phyloP scores from a whole-genome alignment of 2,888 invertebrate species.

The Polydrusus tereticollis region DNA sequence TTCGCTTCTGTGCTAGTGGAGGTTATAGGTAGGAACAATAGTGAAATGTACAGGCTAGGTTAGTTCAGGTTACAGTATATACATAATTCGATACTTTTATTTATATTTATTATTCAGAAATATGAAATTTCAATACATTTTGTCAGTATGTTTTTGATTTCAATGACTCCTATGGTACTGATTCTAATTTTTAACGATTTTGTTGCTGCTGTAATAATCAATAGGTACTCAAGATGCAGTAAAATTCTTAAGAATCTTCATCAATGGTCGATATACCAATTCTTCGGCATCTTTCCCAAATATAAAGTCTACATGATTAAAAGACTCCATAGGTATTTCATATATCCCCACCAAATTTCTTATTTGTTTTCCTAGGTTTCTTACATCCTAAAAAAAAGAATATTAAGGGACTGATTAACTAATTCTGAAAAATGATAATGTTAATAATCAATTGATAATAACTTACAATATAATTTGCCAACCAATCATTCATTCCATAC shows the following conservation, averaged over 20 bases:
- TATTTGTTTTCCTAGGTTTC: constrained; percentile 70
- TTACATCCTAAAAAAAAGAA: constrained; percentile 68
- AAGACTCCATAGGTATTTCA: constrained; percentile 61
- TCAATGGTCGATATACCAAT: constrained; percentile 69
- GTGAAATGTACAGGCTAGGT: too few species aligned
- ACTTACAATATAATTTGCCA: constrained; percentile 72
- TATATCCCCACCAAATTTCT: constrained; percentile 71
- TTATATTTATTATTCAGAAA: too few species aligned
- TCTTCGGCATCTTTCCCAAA: constrained; percentile 74
- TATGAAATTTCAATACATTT: too few species aligned
- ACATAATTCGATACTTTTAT: too few species aligned
- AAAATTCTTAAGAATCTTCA: constrained; percentile 46
- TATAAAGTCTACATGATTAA: constrained; percentile 81
- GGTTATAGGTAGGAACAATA: too few species aligned
- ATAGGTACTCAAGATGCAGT: background rate
- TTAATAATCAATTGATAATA: background rate
- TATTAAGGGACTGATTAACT: background rate
- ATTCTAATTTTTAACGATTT: too few species aligned
- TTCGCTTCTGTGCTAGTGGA: too few species aligned
- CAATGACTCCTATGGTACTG: too few species aligned
- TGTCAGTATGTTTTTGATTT: too few species aligned
- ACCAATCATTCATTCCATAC: constrained; percentile 79
- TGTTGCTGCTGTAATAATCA: too few species aligned
- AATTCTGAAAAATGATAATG: too few species aligned
- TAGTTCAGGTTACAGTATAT: too few species aligned